Evolutionary conservation across 2,113 vertebrate species (phyloP).

Genomic region (Microtus oregoni): DNA sequence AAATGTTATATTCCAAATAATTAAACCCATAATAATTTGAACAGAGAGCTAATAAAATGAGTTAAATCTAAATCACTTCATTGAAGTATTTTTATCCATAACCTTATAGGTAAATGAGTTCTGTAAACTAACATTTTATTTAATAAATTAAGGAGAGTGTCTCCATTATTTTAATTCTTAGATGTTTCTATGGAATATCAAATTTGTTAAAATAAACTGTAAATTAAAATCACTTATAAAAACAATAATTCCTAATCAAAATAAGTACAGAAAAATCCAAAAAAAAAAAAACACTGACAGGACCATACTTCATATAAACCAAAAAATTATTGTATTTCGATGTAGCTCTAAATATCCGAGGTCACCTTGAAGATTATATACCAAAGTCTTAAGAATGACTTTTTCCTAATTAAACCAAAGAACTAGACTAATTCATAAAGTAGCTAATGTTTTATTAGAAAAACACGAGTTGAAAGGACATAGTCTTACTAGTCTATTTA

Average conservation of each 20-base stretch:
- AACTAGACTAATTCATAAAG: background rate
- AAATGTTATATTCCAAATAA: background rate
- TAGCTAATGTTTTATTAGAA: background rate
- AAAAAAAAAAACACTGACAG: background rate
- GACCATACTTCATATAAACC: background rate
- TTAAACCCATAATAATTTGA: background rate
- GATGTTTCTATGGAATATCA: background rate
- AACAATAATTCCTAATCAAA: background rate
- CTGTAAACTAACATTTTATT: background rate
- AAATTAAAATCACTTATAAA: conserved; percentile 17
- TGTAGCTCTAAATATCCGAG: background rate
- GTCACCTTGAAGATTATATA: background rate
- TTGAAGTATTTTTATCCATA: background rate
- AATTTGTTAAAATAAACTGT: background rate
- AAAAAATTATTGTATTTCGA: background rate
- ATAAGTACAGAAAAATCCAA: background rate
- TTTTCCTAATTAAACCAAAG: conserved; percentile 33
- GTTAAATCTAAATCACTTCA: background rate
- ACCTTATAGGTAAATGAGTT: background rate
- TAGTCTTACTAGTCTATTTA: background rate
- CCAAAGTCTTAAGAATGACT: background rate
- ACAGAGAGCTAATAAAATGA: background rate
- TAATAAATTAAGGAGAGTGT: background rate
- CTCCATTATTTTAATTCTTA: background rate
- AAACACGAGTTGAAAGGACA: background rate